Conservation (phyloP, 2,888 invertebrate species). For the Andrena flavipes region DNA sequence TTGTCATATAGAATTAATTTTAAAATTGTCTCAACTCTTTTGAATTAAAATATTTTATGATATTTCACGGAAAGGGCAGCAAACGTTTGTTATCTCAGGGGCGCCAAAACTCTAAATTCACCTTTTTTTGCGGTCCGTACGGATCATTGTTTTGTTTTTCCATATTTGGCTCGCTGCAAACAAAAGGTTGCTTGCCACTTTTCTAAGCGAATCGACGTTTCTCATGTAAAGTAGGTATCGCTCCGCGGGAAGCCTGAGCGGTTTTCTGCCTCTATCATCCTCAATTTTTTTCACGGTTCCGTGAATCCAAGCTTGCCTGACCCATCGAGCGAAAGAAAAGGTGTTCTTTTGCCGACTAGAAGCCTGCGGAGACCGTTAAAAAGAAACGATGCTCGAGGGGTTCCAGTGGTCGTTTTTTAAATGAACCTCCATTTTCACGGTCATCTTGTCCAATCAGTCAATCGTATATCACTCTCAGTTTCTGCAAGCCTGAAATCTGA, state of each 20-base stretch:
- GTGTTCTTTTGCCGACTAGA: constrained; percentile 1
- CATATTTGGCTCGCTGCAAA: neutral
- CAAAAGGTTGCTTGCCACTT: neutral
- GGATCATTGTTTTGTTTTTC: too few relatives aligned
- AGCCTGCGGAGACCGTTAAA: constrained; percentile 5
- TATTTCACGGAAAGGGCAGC: too few relatives aligned
- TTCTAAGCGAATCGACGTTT: neutral
- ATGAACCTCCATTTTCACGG: constrained; percentile 17
- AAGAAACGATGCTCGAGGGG: neutral
- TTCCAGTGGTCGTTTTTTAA: neutral
- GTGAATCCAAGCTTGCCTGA: neutral
- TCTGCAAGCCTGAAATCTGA: neutral
- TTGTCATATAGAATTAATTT: too few relatives aligned
- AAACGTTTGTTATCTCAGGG: too few relatives aligned
- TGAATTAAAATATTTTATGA: too few relatives aligned
- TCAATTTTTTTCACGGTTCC: neutral
- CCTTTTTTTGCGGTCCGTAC: too few relatives aligned
- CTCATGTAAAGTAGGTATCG: neutral
- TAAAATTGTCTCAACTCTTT: too few relatives aligned
- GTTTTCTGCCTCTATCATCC: constrained; percentile 24
- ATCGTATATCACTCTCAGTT: constrained; percentile 31
- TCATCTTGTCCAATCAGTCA: constrained; percentile 41
- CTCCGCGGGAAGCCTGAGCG: neutral
- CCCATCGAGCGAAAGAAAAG: neutral
- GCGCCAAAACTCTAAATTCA: too few relatives aligned